These are phyloP conservation scores for Boulengeromyrus knoepffleri DNA, from an alignment of 2,113 vertebrate genomes.

Conservation along the genomic window DNA sequence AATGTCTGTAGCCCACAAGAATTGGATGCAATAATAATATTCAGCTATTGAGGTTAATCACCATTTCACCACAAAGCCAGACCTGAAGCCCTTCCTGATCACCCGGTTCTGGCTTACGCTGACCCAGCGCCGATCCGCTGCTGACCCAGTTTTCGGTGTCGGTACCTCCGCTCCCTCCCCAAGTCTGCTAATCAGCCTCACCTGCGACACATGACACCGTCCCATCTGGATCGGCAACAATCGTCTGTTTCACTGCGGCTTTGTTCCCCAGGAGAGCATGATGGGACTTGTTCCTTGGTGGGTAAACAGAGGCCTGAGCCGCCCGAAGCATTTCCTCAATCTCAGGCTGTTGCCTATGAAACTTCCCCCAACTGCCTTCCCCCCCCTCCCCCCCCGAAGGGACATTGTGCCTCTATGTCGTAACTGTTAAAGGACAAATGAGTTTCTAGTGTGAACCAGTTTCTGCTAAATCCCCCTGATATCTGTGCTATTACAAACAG, in stretches of 20 bases:
- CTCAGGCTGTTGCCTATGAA: constrained; percentile 11
- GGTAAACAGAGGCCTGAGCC: background rate
- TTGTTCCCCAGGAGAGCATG: background rate
- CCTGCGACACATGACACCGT: constrained; percentile 6
- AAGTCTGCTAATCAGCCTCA: background rate
- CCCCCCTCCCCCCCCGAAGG: background rate
- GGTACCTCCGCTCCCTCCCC: background rate
- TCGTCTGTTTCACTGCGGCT: background rate
- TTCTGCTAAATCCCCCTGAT: background rate
- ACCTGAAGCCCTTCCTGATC: background rate
- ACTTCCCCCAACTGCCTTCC: background rate
- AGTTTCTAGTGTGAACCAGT: background rate
- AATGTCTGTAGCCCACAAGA: background rate
- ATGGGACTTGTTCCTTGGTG: constrained; percentile 8
- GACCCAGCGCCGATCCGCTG: background rate
- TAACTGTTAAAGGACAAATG: background rate
- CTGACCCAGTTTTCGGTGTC: constrained; percentile 12
- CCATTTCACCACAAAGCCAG: background rate
- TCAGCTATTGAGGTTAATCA: background rate
- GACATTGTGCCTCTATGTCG: background rate
- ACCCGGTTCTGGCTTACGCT: background rate
- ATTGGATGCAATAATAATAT: background rate
- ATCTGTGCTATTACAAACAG: background rate
- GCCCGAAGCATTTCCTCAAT: background rate
- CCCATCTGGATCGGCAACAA: constrained; percentile 22